A percentile compares a stretch with the other conserved stretches of the same genome.
These are phyloP conservation scores for Phodopus roborovskii DNA, from an alignment of 2,113 vertebrate genomes.

Conservation along the genomic window DNA sequence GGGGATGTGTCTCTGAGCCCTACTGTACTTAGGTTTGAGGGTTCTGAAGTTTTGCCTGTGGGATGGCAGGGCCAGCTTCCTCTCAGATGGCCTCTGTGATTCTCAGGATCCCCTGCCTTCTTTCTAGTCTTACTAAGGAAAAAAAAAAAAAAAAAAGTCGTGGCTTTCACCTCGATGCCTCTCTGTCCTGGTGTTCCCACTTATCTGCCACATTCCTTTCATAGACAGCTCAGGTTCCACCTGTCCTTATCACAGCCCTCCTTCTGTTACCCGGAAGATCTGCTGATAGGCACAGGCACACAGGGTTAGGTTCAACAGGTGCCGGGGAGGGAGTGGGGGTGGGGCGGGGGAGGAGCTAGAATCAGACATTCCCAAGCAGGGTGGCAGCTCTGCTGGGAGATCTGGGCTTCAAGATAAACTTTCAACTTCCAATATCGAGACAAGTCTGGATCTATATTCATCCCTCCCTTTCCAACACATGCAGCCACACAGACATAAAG, in stretches of 20 bases:
- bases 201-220: not conserved
- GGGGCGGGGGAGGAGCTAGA: not conserved
- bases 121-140: not conserved
- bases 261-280: not conserved
- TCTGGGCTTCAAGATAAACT: slow-evolving; percentile 4
- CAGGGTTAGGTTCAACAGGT: not conserved
- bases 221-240: not conserved
- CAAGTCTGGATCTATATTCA: not conserved
- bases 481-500: not conserved
- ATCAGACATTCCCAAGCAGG: not conserved
- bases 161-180: not conserved
- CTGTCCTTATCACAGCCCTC: not conserved
- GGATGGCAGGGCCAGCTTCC: not conserved
- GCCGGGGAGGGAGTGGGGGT: not conserved
- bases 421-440: not conserved
- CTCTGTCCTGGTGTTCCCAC: not conserved
- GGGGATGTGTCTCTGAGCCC: not conserved
- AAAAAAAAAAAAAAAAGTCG: not conserved
- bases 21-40: not conserved
- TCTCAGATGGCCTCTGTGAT: not conserved
- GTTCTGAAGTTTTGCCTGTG: not conserved
- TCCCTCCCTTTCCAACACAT: not conserved
- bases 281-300: not conserved
- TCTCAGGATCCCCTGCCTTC: not conserved
- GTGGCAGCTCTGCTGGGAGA: not conserved